Conservation (phyloP, 1,140 invertebrate genomes). For the Drosophila seguyi region DNA sequence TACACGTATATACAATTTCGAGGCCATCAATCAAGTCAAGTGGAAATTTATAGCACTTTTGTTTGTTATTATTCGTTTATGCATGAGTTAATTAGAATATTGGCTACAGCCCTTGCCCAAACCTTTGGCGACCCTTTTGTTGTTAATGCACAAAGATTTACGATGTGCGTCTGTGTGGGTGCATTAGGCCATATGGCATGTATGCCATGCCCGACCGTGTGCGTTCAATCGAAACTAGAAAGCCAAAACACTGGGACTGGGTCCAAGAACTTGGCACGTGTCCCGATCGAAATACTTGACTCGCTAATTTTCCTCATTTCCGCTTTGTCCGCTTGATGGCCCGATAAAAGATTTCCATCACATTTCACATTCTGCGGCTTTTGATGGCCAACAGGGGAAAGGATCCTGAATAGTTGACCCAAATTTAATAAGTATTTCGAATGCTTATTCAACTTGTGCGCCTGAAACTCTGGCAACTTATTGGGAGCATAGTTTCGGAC, state of each 20-base stretch:
- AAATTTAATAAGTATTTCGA: constrained; percentile 26
- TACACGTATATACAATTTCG: constrained; percentile 46
- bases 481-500: background rate
- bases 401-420: constrained; percentile 11
- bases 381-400: constrained; percentile 1
- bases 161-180: constrained; percentile 41
- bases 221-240: constrained; percentile 45
- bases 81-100: constrained; percentile 84
- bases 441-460: constrained; percentile 11
- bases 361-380: constrained; percentile 62
- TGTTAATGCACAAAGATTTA: constrained; percentile 74
- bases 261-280: constrained; percentile 39
- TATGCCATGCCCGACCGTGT: constrained; percentile 13
- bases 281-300: constrained; percentile 36
- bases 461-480: constrained; percentile 5
- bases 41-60: constrained; percentile 84
- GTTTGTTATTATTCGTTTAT: constrained; percentile 84
- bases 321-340: constrained; percentile 42
- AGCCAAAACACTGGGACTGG: constrained; percentile 37
- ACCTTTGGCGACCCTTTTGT: constrained; percentile 40
- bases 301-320: constrained; percentile 71
- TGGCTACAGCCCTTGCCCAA: constrained; percentile 69
- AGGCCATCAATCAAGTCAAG: constrained; percentile 81
- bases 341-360: constrained; percentile 59
- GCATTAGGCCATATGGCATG: constrained; percentile 22